phyloP scores from a whole-genome alignment of 1,140 invertebrate species.

The Drosophila saltans region DNA sequence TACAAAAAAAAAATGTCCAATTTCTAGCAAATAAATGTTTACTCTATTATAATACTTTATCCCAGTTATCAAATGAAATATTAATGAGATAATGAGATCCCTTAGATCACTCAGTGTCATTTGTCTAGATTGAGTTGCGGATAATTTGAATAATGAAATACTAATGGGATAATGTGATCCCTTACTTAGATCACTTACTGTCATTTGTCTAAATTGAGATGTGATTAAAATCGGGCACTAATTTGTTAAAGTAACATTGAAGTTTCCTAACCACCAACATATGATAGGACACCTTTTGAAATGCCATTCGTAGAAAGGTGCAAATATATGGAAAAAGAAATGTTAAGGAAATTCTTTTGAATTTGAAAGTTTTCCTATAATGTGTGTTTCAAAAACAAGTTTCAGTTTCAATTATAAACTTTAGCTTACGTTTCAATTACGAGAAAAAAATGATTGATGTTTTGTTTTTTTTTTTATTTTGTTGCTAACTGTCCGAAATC shows the following conservation, averaged over 20 bases:
- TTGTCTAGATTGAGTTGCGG: background rate
- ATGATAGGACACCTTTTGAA: no score
- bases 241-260: background rate
- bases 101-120: background rate
- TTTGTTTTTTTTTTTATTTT: background rate
- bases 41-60: background rate
- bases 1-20: background rate
- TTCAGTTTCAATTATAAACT: background rate
- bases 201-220: no score
- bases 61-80: background rate
- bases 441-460: background rate
- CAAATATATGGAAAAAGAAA: background rate
- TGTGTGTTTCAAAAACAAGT: no score
- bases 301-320: no score
- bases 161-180: background rate
- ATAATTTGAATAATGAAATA: background rate
- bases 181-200: background rate
- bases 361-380: no score
- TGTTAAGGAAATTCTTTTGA: background rate
- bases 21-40: conserved; percentile 2
- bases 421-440: background rate
- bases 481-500: conserved; percentile 53
- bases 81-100: background rate
- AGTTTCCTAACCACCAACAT: no score
- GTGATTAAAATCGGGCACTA: background rate